Evolutionary conservation across 2,113 vertebrate genomes (phyloP).

Genomic region (Equus quagga): DNA sequence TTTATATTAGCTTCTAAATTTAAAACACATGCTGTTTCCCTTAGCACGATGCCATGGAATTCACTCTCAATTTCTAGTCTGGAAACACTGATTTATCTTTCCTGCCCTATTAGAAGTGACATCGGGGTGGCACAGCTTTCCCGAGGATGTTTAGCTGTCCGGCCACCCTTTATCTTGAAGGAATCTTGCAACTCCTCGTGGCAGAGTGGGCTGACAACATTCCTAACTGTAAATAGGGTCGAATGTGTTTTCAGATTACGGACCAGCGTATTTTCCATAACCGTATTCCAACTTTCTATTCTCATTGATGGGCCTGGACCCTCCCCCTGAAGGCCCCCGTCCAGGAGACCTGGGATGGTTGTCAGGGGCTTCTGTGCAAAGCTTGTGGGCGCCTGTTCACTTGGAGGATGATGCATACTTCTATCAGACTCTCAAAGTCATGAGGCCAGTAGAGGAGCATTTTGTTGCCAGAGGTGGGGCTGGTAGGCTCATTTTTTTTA

Average conservation of each 20-base stretch:
- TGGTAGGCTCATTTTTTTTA: background rate
- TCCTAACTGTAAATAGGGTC: background rate
- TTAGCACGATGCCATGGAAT: background rate
- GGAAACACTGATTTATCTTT: accelerated
- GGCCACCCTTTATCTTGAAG: background rate
- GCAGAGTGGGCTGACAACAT: background rate
- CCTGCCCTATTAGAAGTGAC: background rate
- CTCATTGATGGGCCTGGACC: accelerated
- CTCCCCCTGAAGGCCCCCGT: background rate
- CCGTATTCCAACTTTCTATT: background rate
- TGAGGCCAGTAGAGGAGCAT: accelerated
- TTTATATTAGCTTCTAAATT: slow-evolving; percentile 61
- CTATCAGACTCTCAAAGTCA: background rate
- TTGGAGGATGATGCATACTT: accelerated
- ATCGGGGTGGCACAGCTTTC: accelerated
- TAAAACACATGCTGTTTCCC: slow-evolving; percentile 53
- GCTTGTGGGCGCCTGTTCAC: accelerated
- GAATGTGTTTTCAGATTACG: background rate
- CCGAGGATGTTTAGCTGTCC: accelerated
- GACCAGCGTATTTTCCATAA: background rate
- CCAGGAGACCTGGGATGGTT: accelerated
- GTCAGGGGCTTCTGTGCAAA: accelerated
- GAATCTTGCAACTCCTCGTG: accelerated
- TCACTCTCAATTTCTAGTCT: background rate
- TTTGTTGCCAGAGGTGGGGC: background rate